Percentiles rank a stretch among this genome's conserved stretches.
Evolutionary conservation across 2,888 invertebrate species (phyloP).

Genomic region (Coecobrya sp.): DNA sequence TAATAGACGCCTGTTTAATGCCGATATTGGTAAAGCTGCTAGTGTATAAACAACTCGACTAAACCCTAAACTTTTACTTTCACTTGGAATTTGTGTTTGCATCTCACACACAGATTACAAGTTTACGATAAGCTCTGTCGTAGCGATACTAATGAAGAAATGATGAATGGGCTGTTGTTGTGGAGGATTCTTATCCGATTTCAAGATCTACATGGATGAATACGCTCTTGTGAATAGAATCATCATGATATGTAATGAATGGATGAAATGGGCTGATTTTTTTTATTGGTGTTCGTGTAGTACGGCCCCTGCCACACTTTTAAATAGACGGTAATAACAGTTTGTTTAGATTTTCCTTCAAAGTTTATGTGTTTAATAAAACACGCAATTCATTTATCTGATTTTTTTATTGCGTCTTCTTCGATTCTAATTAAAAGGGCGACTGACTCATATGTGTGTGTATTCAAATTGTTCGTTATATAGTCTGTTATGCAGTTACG

Average conservation of each 20-base stretch:
- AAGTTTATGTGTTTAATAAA: neutral
- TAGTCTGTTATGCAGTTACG: no score
- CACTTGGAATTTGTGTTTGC: slow-evolving; percentile 72
- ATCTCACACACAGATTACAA: slow-evolving; percentile 38
- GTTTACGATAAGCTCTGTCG: slow-evolving; percentile 51
- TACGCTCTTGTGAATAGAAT: slow-evolving; percentile 61
- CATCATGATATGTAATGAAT: slow-evolving; percentile 7
- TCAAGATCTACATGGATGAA: slow-evolving; percentile 58
- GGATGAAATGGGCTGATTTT: neutral
- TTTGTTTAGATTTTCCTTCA: neutral
- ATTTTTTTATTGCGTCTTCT: neutral
- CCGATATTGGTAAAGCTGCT: neutral
- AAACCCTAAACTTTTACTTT: slow-evolving; percentile 66
- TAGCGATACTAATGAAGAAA: slow-evolving; percentile 76
- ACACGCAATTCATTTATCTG: slow-evolving; percentile 6
- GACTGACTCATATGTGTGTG: neutral
- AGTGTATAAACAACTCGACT: neutral
- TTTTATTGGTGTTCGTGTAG: neutral
- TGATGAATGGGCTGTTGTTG: slow-evolving; percentile 63
- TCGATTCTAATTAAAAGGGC: neutral
- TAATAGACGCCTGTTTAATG: neutral
- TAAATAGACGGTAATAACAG: no score
- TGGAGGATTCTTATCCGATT: slow-evolving; percentile 53
- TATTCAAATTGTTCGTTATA: no score
- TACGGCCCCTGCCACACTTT: no score